A percentile compares a stretch with the other conserved stretches of the same genome.
Evolutionary conservation across 2,888 invertebrate genomes (phyloP).

Genomic region (Mythimna pallens): DNA sequence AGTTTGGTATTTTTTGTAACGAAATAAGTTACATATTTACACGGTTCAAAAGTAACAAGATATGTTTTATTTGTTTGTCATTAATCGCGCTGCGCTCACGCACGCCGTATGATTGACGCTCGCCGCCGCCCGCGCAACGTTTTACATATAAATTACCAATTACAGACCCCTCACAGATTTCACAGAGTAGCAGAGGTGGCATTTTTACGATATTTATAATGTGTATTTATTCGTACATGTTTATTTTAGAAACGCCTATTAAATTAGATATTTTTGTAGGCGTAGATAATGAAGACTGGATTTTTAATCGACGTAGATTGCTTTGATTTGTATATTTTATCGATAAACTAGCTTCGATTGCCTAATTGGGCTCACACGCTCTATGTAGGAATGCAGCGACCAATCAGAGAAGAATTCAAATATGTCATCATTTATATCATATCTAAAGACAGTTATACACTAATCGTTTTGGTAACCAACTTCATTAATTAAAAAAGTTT

Average conservation of each 20-base stretch:
- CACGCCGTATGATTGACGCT: conserved; percentile 78
- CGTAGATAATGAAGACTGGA: conserved; percentile 44
- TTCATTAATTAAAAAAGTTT: background rate
- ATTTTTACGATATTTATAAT: conserved; percentile 60
- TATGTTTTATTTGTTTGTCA: conserved; percentile 68
- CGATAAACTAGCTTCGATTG: conserved; percentile 50
- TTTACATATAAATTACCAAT: conserved; percentile 90
- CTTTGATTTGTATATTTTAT: conserved; percentile 57
- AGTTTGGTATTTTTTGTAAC: conserved; percentile 24
- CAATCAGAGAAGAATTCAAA: conserved; percentile 34
- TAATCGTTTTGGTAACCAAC: background rate
- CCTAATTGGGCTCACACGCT: conserved; percentile 54
- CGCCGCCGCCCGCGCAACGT: conserved; percentile 78
- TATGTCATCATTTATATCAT: conserved; percentile 17
- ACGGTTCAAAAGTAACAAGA: conserved; percentile 52
- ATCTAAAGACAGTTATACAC: conserved; percentile 17
- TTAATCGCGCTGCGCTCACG: conserved; percentile 59
- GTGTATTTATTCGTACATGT: conserved; percentile 49
- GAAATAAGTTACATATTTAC: conserved; percentile 40
- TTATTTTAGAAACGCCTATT: conserved; percentile 48
- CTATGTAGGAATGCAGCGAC: conserved; percentile 41
- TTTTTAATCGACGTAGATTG: conserved; percentile 58
- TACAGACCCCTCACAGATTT: conserved; percentile 69
- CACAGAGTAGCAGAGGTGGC: conserved; percentile 71
- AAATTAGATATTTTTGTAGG: conserved; percentile 40